Conservation (phyloP, 2,888 invertebrate genomes). For the Eilema caniola region DNA sequence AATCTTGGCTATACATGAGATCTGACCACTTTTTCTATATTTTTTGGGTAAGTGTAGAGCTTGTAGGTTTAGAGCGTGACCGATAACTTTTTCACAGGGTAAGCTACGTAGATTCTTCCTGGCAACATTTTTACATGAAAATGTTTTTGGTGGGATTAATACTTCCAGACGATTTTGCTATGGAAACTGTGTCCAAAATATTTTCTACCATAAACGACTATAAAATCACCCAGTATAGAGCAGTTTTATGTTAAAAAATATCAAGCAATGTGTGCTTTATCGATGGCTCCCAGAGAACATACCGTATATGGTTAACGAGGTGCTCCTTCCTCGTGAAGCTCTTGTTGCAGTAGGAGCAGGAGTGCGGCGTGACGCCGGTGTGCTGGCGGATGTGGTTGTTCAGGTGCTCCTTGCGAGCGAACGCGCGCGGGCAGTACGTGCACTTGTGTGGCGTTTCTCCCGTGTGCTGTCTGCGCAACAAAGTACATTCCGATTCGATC, state of each 20-base stretch:
- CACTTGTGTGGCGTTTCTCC: slow-evolving; percentile 94
- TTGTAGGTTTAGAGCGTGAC: too few relatives aligned
- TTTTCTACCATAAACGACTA: too few relatives aligned
- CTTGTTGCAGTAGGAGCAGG: slow-evolving; percentile 90
- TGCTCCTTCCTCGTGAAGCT: slow-evolving; percentile 91
- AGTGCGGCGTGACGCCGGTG: slow-evolving; percentile 90
- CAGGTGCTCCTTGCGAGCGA: slow-evolving; percentile 94
- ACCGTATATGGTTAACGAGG: slow-evolving; percentile 89
- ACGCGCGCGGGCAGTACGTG: slow-evolving; percentile 85
- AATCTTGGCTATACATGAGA: too few relatives aligned
- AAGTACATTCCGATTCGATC: slow-evolving; percentile 81
- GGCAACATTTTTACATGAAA: too few relatives aligned
- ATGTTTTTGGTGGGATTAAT: too few relatives aligned
- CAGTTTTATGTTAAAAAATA: background rate
- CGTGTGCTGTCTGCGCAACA: slow-evolving; percentile 90
- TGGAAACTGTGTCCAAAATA: too few relatives aligned
- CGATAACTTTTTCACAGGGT: too few relatives aligned
- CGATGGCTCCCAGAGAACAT: slow-evolving; percentile 35
- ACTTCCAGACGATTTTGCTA: too few relatives aligned
- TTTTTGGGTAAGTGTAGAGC: too few relatives aligned
- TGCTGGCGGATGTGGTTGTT: slow-evolving; percentile 94
- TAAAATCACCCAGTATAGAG: too few relatives aligned
- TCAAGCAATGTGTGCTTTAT: background rate
- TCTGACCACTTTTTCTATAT: too few relatives aligned
- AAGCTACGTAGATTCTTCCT: too few relatives aligned